phyloP scores from a whole-genome alignment of 2,797 vertebrate genomes.

The Rhinichthys osculus region DNA sequence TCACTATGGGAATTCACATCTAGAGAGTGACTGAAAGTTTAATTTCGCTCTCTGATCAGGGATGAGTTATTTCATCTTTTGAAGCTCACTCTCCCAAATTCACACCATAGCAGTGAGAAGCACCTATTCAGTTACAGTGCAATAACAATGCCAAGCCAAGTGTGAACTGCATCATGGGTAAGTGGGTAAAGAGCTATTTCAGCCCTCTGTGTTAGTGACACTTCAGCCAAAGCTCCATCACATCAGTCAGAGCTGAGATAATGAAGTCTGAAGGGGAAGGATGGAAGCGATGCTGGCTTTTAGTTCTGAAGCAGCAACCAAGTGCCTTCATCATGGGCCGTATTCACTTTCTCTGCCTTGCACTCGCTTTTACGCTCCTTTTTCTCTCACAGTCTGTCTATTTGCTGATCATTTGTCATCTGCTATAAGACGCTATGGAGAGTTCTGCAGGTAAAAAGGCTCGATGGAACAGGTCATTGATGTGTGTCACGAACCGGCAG shows the following conservation, averaged over 20 bases:
- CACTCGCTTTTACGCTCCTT: conserved; percentile 17
- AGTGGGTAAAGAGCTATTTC: conserved; percentile 51
- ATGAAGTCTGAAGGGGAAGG: conserved; percentile 63
- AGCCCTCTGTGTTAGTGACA: conserved; percentile 46
- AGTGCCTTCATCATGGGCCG: conserved; percentile 60
- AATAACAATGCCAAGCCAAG: conserved; percentile 50
- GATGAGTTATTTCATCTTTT: conserved; percentile 41
- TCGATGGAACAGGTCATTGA: background rate
- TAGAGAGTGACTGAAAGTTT: conserved; percentile 22
- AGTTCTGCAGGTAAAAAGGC: background rate
- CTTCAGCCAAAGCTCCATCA: conserved; percentile 47
- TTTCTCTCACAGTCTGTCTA: background rate
- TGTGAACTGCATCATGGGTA: conserved; percentile 54
- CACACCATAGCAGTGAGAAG: conserved; percentile 26
- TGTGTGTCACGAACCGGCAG: background rate
- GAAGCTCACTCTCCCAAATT: conserved; percentile 26
- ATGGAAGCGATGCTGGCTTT: conserved; percentile 70
- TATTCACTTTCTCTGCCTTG: conserved; percentile 66
- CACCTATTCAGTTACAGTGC: conserved; percentile 48
- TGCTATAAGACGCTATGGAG: conserved; percentile 22
- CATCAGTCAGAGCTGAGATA: conserved; percentile 63
- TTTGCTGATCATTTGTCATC: conserved; percentile 32
- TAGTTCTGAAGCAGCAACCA: conserved; percentile 63
- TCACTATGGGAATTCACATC: conserved; percentile 7
- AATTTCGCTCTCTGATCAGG: conserved; percentile 44